Evolutionary conservation across 2,888 invertebrate genomes (phyloP), one percentile per base, ranked within the genome.

Genomic region (Acleris literana): DNA sequence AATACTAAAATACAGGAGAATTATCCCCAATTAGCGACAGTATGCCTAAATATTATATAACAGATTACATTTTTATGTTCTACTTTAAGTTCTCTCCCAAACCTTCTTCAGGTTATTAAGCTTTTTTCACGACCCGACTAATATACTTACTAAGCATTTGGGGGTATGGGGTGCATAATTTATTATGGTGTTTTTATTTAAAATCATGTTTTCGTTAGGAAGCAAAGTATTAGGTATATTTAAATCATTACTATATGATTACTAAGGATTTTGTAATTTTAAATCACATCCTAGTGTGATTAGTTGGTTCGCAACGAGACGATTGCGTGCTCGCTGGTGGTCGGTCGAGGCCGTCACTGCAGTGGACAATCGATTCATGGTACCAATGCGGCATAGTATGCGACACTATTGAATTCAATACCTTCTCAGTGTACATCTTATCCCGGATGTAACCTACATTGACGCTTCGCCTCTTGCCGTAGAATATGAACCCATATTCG

Each of bases 281-380:
- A 63, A 81, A 78, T 77, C 77, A 79, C 74, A 79, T 78, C 77
- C 77, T 79, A 78, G 72, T 77, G 79, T 80, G 75, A 82, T 82
- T 82, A 82, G 78, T 75, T 73, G 69, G 77, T 77, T 77, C 71
- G 75, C 78, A 83, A 84, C 78, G 82, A 87, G 84, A 84, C 82
- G 84, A 85, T 90, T 87, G 89, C 88, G 87, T 91, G 90, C 85
- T 81, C 77, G 73, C 75, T 81, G 85, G 88, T 88, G 87, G 89
- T 84, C 88, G 87, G 88, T 83, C 89, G 90, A 87, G 86, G 88
- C 80, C 85, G 78, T 82, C 83, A 85, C 88, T 85, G 88, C 88
- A 88, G 84, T 84, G 87, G 86, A 85, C 88, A 89, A 90, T 91
- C 88, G 89, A 91, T 90, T 90, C 88, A 82, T 74, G 74, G 86